Conservation (phyloP, 2,888 invertebrate species). For the Heliothis peltigera region DNA sequence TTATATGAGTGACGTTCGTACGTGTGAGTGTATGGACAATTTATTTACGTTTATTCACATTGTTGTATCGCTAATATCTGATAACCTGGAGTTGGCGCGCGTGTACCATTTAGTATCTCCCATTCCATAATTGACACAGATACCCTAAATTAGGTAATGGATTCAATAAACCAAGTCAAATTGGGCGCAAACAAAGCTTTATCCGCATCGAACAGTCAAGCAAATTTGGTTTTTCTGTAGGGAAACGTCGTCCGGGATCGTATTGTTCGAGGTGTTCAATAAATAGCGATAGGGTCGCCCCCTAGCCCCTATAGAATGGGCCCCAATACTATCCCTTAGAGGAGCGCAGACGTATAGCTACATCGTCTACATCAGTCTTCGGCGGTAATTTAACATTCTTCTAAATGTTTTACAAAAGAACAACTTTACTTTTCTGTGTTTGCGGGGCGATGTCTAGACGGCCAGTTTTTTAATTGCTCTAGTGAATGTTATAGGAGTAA, state of each 20-base stretch:
- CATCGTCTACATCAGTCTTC: constrained; percentile 35
- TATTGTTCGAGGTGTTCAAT: constrained; percentile 57
- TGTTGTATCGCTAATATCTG: constrained; percentile 20
- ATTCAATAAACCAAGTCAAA: constrained; percentile 23
- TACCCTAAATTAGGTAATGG: constrained; percentile 4
- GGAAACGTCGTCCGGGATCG: constrained; percentile 24
- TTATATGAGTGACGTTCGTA: constrained; percentile 36
- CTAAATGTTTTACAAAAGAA: constrained; percentile 38
- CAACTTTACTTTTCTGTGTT: constrained; percentile 28
- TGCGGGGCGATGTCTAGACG: constrained; percentile 42
- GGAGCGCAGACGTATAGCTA: constrained; percentile 29
- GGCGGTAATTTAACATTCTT: constrained; percentile 42
- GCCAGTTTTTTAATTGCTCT: constrained; percentile 34
- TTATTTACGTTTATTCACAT: constrained; percentile 48
- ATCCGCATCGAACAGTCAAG: constrained; percentile 21
- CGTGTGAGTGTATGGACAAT: constrained; percentile 41
- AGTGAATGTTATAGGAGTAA: constrained; percentile 9
- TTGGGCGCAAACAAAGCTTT: constrained; percentile 34
- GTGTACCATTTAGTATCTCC: background rate
- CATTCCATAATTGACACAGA: background rate
- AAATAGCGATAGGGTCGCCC: constrained; percentile 54
- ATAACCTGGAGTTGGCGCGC: background rate
- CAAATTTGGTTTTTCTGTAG: constrained; percentile 38
- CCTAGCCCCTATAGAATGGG: constrained; percentile 37
- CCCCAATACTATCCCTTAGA: constrained; percentile 32